Evolutionary conservation across 92 coral and sea anemone species (phyloP).

Genomic region (Blastomussa wellsi): DNA sequence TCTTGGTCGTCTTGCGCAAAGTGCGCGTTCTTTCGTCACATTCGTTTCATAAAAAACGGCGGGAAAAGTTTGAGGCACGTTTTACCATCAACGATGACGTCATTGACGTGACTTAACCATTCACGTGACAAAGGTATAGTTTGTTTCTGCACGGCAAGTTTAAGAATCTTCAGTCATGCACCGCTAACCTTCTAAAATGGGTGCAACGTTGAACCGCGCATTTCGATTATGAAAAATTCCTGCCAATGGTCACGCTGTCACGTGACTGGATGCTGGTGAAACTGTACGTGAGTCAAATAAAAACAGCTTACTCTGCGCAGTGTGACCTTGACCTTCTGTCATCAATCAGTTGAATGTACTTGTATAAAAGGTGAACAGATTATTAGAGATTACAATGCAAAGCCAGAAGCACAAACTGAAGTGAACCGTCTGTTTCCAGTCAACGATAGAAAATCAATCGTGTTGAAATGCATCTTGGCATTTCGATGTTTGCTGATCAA

Average conservation of each 20-base stretch:
- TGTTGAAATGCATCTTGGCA: neutral
- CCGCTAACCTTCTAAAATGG: neutral
- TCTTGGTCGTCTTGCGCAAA: neutral
- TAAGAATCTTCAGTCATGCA: neutral
- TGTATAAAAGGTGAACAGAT: neutral
- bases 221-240: neutral
- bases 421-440: neutral
- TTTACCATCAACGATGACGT: neutral
- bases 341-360: neutral
- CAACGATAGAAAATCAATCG: neutral
- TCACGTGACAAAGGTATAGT: neutral
- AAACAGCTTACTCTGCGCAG: neutral
- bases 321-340: neutral
- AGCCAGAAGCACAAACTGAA: neutral
- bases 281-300: neutral
- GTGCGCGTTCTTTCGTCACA: neutral
- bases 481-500: neutral
- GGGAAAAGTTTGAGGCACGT: neutral
- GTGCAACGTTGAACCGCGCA: neutral
- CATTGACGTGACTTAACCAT: constrained; percentile 12
- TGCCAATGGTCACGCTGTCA: neutral
- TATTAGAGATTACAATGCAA: neutral
- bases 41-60: constrained; percentile 5
- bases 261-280: neutral
- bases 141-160: neutral